Base-by-base conservation (phyloP, 2,888 invertebrate genomes). In the Cosmopolites sordidus region DNA sequence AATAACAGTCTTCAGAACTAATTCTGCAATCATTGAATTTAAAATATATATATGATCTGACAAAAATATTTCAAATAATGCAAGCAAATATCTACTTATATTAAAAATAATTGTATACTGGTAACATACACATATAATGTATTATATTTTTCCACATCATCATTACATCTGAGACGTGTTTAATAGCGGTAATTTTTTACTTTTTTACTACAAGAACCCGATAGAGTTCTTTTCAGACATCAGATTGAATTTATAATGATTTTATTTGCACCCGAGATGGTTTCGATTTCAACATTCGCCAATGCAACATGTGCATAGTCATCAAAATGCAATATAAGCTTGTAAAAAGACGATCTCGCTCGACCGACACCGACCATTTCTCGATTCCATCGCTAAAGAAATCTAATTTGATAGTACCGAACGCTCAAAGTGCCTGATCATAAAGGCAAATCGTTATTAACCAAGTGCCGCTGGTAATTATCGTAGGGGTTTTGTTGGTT, bases 231-330 rank as follows among this genome's bases (percentile, higher is more conserved):
- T 33, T 33, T 33, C n/a, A 33, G 33, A 11, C 33, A 12, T 33
- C 33, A 33, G 33, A 33, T 33, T 33, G 33, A 33, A 33, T 33
- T 33, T 33, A 33, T 33, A 33, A 33, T 33, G 33, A 33, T 33
- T 33, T 33, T 33, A 33, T 33, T 33, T 33, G 33, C 33, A 33
- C 33, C 33, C 12, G 33, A 33, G 33, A 33, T 33, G 33, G 33
- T 33, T 33, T 33, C 33, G 33, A 33, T 33, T 33, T 33, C 33
- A 33, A 33, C 33, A 33, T 33, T 33, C 8, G 33, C 33, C 33
- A 33, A 12, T 33, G 33, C 33, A 33, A 33, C 33, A 33, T 33
- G 12, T 33, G 33, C 33, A 33, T 11, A 33, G 33, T 33, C 33
- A 33, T 33, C 33, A 33, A 12, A 11, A 33, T 33, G 33, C 33